These are phyloP conservation scores for Amaurobius ferox DNA, from an alignment of 2,888 invertebrate species.

Conservation along the genomic window DNA sequence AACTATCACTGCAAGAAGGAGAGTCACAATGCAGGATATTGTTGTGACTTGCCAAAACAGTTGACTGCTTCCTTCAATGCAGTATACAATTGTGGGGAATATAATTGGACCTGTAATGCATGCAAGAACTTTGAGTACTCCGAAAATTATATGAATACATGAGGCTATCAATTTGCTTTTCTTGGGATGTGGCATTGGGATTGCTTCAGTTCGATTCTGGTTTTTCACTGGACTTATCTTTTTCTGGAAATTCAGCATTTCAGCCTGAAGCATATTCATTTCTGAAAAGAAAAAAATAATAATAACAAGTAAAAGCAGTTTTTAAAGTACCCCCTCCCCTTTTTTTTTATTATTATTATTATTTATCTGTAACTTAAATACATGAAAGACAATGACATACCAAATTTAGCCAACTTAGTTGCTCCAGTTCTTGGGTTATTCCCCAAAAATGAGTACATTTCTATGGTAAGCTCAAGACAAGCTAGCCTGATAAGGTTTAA, in stretches of 20 bases:
- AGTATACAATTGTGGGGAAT: conserved; percentile 3
- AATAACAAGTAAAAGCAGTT: not conserved
- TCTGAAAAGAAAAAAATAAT: conserved; percentile 1
- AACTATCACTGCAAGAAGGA: not conserved
- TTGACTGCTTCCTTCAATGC: not conserved
- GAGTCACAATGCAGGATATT: not conserved
- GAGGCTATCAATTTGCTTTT: not conserved
- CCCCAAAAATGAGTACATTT: too few species aligned
- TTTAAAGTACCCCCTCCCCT: too few species aligned
- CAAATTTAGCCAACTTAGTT: too few species aligned
- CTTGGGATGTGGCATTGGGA: too few species aligned
- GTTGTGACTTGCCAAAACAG: conserved; percentile 6
- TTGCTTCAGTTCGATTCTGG: not conserved
- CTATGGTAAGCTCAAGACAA: too few species aligned
- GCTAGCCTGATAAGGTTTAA: too few species aligned
- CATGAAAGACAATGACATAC: too few species aligned
- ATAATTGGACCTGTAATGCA: not conserved
- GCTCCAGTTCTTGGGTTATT: too few species aligned
- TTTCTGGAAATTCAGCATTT: conserved; percentile 15
- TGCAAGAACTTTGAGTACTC: not conserved
- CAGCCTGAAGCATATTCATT: not conserved
- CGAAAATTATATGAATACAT: not conserved
- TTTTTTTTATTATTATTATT: too few species aligned
- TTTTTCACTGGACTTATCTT: conserved; percentile 14
- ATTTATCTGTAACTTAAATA: too few species aligned